Percentiles rank a stretch among this genome's conserved stretches.
These are phyloP conservation scores for Zoanthus sansibaricus DNA, from an alignment of 92 coral and sea anemone genomes.

Conservation along the genomic window DNA sequence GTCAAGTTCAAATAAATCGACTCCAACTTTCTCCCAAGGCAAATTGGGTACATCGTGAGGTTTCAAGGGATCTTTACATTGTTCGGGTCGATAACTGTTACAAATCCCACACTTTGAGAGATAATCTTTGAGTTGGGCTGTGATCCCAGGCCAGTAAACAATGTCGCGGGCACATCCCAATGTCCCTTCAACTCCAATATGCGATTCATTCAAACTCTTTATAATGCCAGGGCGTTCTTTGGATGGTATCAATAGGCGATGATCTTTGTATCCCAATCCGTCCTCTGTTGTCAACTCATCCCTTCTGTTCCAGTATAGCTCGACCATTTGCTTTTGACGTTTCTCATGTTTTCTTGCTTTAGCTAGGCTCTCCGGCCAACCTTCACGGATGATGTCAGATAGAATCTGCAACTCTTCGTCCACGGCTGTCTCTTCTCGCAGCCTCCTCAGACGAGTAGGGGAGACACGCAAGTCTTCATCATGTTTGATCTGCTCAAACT, in stretches of 20 bases:
- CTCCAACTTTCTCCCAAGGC: too few species aligned
- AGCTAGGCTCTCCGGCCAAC: too few species aligned
- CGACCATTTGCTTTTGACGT: background rate
- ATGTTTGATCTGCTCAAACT: background rate
- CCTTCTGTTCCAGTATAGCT: background rate
- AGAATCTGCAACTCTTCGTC: background rate
- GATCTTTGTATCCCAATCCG: conserved; percentile 39
- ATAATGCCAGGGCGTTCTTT: conserved; percentile 27
- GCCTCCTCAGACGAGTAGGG: background rate
- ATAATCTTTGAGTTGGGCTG: background rate
- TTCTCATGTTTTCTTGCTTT: background rate
- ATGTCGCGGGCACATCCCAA: conserved; percentile 14
- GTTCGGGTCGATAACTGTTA: conserved; percentile 51
- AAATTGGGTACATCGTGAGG: too few species aligned
- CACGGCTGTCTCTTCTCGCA: conserved; percentile 1
- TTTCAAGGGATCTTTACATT: conserved; percentile 20
- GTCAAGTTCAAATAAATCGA: too few species aligned
- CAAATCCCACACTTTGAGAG: conserved; percentile 49
- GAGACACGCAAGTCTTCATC: background rate
- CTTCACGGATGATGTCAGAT: too few species aligned
- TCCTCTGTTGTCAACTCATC: conserved; percentile 29
- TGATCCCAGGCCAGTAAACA: conserved; percentile 19
- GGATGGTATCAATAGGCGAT: background rate
- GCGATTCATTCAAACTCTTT: conserved; percentile 1
- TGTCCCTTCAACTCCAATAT: conserved; percentile 32